Conservation (phyloP, 2,113 vertebrate genomes). For the Mesitornis unicolor region DNA sequence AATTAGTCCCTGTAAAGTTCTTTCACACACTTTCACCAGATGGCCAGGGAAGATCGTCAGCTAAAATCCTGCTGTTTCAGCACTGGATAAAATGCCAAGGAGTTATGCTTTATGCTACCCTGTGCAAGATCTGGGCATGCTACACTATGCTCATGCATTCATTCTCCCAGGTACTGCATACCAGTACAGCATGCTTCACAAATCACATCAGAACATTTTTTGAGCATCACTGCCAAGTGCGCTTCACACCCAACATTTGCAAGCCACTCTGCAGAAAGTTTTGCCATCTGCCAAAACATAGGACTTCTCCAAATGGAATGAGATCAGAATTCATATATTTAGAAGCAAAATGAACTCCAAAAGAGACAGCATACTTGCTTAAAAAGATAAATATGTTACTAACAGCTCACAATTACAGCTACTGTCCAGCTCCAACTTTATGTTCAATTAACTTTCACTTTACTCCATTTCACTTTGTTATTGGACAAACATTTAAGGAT, state of each 20-base stretch:
- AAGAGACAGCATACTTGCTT: not conserved
- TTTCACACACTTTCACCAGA: slow-evolving; percentile 64
- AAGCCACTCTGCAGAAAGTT: not conserved
- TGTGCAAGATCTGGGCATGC: not conserved
- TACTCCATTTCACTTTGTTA: not conserved
- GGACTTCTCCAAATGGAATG: slow-evolving; percentile 11
- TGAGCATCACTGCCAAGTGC: accelerated
- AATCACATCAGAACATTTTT: not conserved
- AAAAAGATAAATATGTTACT: not conserved
- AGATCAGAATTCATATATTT: slow-evolving; percentile 1
- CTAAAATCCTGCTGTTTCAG: slow-evolving; percentile 73
- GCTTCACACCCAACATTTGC: not conserved
- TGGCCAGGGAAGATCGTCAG: slow-evolving; percentile 65
- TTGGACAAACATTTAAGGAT: not conserved
- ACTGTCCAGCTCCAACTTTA: not conserved
- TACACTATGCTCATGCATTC: not conserved
- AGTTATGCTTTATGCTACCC: slow-evolving; percentile 9
- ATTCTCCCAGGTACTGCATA: not conserved
- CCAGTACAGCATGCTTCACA: not conserved
- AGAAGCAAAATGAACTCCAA: not conserved
- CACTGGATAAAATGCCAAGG: slow-evolving; percentile 35
- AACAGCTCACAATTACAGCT: not conserved
- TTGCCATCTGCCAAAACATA: slow-evolving; percentile 8
- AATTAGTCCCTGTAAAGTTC: slow-evolving; percentile 61
- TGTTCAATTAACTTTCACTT: not conserved